Conservation (phyloP, 2,888 invertebrate species). For the Pharmacophagus antenor region DNA sequence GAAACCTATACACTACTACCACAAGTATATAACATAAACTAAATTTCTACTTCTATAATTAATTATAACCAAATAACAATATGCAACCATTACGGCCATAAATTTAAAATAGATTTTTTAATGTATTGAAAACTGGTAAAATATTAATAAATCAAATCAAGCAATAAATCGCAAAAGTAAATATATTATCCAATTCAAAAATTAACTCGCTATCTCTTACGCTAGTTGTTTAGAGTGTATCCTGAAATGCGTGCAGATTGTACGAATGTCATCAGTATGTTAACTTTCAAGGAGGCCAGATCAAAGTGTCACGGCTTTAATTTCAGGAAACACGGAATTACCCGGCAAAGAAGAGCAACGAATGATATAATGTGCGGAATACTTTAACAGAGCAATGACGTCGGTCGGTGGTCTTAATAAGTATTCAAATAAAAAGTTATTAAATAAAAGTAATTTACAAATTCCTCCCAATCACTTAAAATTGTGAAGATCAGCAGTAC, state of each 20-base stretch:
- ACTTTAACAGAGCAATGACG: background rate
- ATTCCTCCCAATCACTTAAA: background rate
- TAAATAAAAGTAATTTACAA: background rate
- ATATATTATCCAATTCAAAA: background rate
- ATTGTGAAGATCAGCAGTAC: too few relatives aligned
- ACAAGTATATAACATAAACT: too few relatives aligned
- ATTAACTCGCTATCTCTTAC: constrained; percentile 22
- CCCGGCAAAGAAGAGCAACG: constrained; percentile 21
- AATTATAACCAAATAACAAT: too few relatives aligned
- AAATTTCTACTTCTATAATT: too few relatives aligned
- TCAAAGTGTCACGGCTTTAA: constrained; percentile 63
- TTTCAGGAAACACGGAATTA: constrained; percentile 46
- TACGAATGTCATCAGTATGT: constrained; percentile 55
- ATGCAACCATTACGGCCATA: too few relatives aligned
- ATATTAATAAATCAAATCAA: background rate
- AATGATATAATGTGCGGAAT: constrained; percentile 23
- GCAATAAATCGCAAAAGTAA: background rate
- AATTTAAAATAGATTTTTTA: too few relatives aligned
- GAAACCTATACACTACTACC: too few relatives aligned
- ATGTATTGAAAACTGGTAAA: background rate
- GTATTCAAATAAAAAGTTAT: background rate
- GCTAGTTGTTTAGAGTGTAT: constrained; percentile 33
- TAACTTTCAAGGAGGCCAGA: constrained; percentile 58
- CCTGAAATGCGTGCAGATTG: constrained; percentile 29
- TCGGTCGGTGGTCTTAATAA: background rate